Base-by-base conservation (phyloP, 2,113 vertebrate genomes). In the Phodopus roborovskii region DNA sequence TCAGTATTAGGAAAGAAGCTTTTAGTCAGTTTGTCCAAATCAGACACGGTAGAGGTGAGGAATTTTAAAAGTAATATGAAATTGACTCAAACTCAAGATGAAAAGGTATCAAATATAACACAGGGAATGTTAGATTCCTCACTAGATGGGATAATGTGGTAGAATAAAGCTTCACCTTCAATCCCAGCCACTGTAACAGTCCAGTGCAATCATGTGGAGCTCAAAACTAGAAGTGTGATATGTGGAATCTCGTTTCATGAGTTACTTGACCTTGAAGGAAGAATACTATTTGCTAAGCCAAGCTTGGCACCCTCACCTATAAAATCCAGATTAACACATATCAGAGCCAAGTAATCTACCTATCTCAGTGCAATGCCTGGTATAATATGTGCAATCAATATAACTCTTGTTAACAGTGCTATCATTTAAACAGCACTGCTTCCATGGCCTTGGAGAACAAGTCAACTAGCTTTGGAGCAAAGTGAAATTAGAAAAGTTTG, bases 251-350 rank as follows among this genome's bases (percentile, higher is more conserved):
- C 62, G 1, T 68, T 68, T 39, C 70, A 45, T 33, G 66, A 78
- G 24, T 17, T 64, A 22, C 91, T 28, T 93, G 48, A 93, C n/a
- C 50, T 93, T 95, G 53, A 36, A 66, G 22, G 68, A 71, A 24
- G 22, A n/a, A 78, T 56, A 33, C 9, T 71, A 3, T 78, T 88
- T 73, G 22, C 20, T 94, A 88, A 91, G 30, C 58, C 36, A 85
- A 62, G 24, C 39, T 83, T 93, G 30, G 7, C 50, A 87, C 13
- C 20, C 42, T 93, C 19, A 39, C 48, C 42, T 93, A 3, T 93
- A 71, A 93, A 89, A 95, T 93, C 90, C 53, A 94, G 39, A 82
- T 64, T 66, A 90, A 91, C 53, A 58, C 39, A 56, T 86, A 58
- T 33, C 39, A 81, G 42, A 48, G 36, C 62, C 16, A 15, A 70